Evolutionary conservation across 2,113 vertebrate genomes (phyloP).

Genomic region (Tinamus guttatus): DNA sequence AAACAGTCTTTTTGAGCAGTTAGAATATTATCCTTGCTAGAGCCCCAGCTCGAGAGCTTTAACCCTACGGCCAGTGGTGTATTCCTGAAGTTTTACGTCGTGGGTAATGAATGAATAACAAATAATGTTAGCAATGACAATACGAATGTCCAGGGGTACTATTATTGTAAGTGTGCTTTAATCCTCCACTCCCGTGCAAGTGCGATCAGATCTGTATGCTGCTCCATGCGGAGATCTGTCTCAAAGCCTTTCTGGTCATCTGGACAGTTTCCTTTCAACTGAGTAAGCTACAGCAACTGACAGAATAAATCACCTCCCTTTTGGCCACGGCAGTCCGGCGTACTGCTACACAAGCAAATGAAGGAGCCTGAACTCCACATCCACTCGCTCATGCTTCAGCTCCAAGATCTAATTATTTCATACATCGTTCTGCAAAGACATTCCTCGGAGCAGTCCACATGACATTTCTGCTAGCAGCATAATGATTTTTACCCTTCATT

Average conservation of each 20-base stretch:
- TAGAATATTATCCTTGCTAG: not conserved
- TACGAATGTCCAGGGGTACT: accelerated
- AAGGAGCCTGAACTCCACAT: not conserved
- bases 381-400: not conserved
- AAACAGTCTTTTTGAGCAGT: not conserved
- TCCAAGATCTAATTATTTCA: not conserved
- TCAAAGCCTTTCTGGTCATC: not conserved
- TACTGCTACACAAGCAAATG: slow-evolving; percentile 29
- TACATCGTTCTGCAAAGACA: not conserved
- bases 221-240: not conserved
- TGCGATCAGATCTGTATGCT: not conserved
- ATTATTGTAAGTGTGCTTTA: not conserved
- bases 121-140: accelerated
- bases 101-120: not conserved
- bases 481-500: not conserved
- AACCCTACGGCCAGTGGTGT: not conserved
- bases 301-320: slow-evolving; percentile 35
- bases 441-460: not conserved
- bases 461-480: not conserved
- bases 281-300: not conserved
- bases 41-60: not conserved
- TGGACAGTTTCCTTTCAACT: not conserved
- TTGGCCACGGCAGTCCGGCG: not conserved
- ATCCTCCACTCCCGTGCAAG: not conserved
- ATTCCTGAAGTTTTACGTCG: not conserved